phyloP scores from a whole-genome alignment of 1,140 invertebrate species.

The Pseudobourletiella spinata region DNA sequence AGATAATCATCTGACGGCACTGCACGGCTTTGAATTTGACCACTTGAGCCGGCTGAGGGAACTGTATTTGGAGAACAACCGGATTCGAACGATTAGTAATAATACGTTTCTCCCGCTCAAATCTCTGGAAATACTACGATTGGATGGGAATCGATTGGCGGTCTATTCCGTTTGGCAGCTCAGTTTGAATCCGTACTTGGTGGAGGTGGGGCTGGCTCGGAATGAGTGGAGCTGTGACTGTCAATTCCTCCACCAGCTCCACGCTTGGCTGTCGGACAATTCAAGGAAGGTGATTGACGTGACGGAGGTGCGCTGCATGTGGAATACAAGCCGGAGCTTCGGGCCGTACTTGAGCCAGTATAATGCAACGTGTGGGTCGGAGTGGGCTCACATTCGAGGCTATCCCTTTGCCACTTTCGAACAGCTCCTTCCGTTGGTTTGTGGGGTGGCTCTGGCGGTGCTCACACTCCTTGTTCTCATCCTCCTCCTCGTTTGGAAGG shows the following conservation, averaged over 20 bases:
- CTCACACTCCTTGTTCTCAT: constrained; percentile 60
- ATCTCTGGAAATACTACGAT: constrained; percentile 65
- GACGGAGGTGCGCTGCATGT: constrained; percentile 60
- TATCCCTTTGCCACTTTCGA: not conserved
- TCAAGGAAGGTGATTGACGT: constrained; percentile 67
- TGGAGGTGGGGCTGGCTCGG: constrained; percentile 60
- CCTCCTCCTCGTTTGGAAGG: constrained; percentile 63
- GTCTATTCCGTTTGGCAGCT: constrained; percentile 77
- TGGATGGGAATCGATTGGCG: constrained; percentile 74
- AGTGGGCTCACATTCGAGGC: constrained; percentile 2
- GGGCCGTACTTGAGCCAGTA: constrained; percentile 29
- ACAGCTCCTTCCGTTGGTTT: constrained; percentile 40
- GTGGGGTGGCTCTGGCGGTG: constrained; percentile 60
- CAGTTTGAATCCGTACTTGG: constrained; percentile 58
- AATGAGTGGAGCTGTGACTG: constrained; percentile 86
- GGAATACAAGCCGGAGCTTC: constrained; percentile 23
- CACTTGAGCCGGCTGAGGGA: constrained; percentile 68
- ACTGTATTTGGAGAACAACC: constrained; percentile 78
- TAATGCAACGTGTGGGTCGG: constrained; percentile 26
- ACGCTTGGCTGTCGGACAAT: constrained; percentile 48
- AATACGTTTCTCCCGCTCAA: constrained; percentile 64
- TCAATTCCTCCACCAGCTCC: constrained; percentile 66
- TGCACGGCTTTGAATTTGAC: constrained; percentile 84
- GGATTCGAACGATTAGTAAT: constrained; percentile 67
- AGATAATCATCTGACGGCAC: constrained; percentile 65